These are phyloP conservation scores for Neotoxoptera formosana DNA, from an alignment of 1,140 invertebrate genomes.

Conservation along the genomic window DNA sequence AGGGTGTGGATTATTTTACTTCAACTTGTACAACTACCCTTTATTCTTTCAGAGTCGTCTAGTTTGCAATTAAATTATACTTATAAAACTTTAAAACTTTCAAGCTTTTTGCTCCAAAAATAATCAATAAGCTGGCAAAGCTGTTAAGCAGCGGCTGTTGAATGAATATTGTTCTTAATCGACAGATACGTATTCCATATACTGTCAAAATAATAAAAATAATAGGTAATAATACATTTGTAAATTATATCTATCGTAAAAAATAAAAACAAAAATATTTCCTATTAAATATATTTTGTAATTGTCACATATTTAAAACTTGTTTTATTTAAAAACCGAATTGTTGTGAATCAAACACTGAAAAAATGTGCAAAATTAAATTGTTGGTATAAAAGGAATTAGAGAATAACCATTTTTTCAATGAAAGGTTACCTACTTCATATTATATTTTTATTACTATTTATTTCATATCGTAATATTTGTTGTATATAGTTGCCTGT, in stretches of 20 bases:
- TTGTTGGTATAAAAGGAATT: too few relatives aligned
- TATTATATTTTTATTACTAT: too few relatives aligned
- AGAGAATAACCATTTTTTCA: too few relatives aligned
- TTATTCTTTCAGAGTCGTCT: not conserved
- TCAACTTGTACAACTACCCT: conserved; percentile 14
- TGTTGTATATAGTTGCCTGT: not conserved
- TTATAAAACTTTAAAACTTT: not conserved
- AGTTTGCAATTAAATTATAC: not conserved
- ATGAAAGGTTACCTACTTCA: too few relatives aligned
- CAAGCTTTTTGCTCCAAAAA: not conserved
- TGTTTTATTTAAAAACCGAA: too few relatives aligned
- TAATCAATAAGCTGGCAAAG: not conserved
- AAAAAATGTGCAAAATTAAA: too few relatives aligned
- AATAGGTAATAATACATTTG: too few relatives aligned
- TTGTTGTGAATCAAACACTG: too few relatives aligned
- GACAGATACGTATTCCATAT: not conserved
- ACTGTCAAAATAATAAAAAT: not conserved
- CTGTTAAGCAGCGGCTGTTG: not conserved
- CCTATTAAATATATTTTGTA: too few relatives aligned
- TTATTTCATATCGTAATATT: not conserved
- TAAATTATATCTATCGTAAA: too few relatives aligned
- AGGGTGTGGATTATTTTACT: not conserved
- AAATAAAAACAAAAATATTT: too few relatives aligned
- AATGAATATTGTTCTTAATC: not conserved
- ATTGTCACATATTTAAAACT: too few relatives aligned